Evolutionary conservation across 2,797 vertebrate genomes (phyloP), one percentile per base, ranked within the genome.

Genomic region (Myiothlypis chrysogaster): DNA sequence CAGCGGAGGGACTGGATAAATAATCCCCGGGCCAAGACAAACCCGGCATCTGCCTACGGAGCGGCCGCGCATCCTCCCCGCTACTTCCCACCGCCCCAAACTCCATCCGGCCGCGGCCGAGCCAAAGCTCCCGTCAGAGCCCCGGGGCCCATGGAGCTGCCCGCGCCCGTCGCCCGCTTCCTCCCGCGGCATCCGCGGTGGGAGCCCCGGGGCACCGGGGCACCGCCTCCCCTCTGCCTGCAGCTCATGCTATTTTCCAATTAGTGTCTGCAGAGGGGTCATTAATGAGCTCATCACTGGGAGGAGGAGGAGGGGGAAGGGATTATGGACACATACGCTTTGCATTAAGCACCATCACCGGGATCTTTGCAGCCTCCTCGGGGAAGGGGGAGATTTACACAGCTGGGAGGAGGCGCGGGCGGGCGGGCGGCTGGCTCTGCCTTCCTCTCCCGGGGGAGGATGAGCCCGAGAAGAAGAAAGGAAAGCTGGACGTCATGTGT

Each of bases 211-310:
- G 57, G 15, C 87, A 41, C 5, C 5, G 1, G n/a, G 2, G n/a
- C 91, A 27, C 66, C 17, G 20, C 81, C 89, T 57, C 13, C 89
- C 92, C 88, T 52, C 86, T 0, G 53, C 83, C 85, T 35, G 70
- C 3, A 71, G 89, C 84, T 70, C 64, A 7, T 19, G 57, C 79
- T 84, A 32, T 79, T 94, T 82, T 86, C 89, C 89, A 95, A 95
- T 95, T 95, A 95, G 80, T 47, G 90, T 90, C 93, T 94, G 83
- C 75, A 19, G 50, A 89, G 85, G 75, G 95, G 90, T 96, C 89
- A 83, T 94, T 97, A 94, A 86, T 95, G 95, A 97, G 94, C 93
- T 95, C 96, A 96, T 96, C 92, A 92, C 64, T 71, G 39, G 49
- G 23, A 87, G 79, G 83, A 93, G 89, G 85, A 94, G 83, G 83